A percentile compares a stretch with the other conserved stretches of the same genome.
Evolutionary conservation across 2,888 invertebrate genomes (phyloP).

Genomic region (Epirrhoe alternata): DNA sequence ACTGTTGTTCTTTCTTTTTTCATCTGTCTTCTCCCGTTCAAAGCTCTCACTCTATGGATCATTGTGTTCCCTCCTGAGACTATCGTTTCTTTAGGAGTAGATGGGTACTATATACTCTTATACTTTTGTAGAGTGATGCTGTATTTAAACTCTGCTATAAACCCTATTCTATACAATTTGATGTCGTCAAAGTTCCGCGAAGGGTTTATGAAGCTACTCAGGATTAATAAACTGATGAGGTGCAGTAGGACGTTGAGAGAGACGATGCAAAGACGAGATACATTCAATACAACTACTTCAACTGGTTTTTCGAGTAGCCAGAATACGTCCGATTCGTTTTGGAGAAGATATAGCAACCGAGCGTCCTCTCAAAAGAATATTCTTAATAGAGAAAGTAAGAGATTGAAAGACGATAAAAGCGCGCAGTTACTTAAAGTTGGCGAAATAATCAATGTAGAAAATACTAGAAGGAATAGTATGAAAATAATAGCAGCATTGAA

Average conservation of each 20-base stretch:
- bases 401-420: constrained; percentile 63
- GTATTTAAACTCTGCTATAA: constrained; percentile 95
- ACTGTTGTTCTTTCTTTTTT: constrained; percentile 96
- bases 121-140: constrained; percentile 95
- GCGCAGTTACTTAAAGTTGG: constrained; percentile 72
- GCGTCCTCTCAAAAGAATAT: constrained; percentile 73
- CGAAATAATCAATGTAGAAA: constrained; percentile 77
- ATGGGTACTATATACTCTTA: constrained; percentile 92
- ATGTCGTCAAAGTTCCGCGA: constrained; percentile 96
- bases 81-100: constrained; percentile 89
- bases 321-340: constrained; percentile 86
- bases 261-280: constrained; percentile 87
- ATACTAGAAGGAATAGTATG: constrained; percentile 81
- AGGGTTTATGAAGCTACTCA: constrained; percentile 89
- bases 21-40: constrained; percentile 94
- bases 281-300: constrained; percentile 87
- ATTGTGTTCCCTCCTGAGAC: constrained; percentile 90
- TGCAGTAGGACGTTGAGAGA: constrained; percentile 75
- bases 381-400: constrained; percentile 70
- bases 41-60: constrained; percentile 94
- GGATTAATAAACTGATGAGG: constrained; percentile 75
- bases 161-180: constrained; percentile 95
- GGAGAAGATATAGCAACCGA: constrained; percentile 86
- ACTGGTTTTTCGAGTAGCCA: constrained; percentile 86
- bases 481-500: constrained; percentile 75